phyloP scores from a whole-genome alignment of 1,140 invertebrate genomes.

The Drosophila ercepeae region DNA sequence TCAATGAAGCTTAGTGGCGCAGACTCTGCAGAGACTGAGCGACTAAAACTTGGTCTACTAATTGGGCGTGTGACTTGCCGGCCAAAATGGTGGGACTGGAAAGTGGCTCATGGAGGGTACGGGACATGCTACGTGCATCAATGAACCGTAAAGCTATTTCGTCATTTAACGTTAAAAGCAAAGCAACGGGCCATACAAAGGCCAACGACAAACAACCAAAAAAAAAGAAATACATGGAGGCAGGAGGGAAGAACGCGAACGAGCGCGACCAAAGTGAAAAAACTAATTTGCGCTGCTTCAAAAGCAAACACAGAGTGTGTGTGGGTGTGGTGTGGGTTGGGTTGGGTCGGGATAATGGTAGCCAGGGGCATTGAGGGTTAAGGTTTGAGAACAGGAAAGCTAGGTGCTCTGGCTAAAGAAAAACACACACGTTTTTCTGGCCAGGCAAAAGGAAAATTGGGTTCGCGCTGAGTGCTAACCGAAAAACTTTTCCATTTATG shows the following conservation, averaged over 20 bases:
- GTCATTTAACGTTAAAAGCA: slow-evolving; percentile 82
- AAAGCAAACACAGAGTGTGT: slow-evolving; percentile 67
- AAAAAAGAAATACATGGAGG: slow-evolving; percentile 48
- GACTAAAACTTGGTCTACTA: slow-evolving; percentile 77
- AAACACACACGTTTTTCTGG: slow-evolving; percentile 79
- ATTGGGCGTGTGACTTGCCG: slow-evolving; percentile 77
- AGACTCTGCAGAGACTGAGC: slow-evolving; percentile 55
- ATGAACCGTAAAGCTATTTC: slow-evolving; percentile 82
- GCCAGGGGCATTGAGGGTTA: slow-evolving; percentile 31
- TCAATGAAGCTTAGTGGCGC: slow-evolving; percentile 78
- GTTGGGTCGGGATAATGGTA: neutral
- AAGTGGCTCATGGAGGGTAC: neutral
- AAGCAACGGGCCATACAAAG: slow-evolving; percentile 60
- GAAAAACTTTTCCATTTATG: slow-evolving; percentile 80
- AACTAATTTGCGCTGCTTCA: slow-evolving; percentile 83
- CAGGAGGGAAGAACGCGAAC: slow-evolving; percentile 53
- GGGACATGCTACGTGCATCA: slow-evolving; percentile 71
- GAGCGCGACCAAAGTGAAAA: slow-evolving; percentile 81
- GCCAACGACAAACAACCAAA: slow-evolving; percentile 44
- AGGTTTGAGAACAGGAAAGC: slow-evolving; percentile 20
- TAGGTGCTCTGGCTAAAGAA: slow-evolving; percentile 70
- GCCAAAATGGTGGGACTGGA: slow-evolving; percentile 12
- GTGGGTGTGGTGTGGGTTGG: neutral
- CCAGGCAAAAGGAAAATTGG: slow-evolving; percentile 77
- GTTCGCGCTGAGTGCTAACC: slow-evolving; percentile 75